Evolutionary conservation across 2,888 invertebrate species (phyloP).

Genomic region (Tetheella fluctuosa): DNA sequence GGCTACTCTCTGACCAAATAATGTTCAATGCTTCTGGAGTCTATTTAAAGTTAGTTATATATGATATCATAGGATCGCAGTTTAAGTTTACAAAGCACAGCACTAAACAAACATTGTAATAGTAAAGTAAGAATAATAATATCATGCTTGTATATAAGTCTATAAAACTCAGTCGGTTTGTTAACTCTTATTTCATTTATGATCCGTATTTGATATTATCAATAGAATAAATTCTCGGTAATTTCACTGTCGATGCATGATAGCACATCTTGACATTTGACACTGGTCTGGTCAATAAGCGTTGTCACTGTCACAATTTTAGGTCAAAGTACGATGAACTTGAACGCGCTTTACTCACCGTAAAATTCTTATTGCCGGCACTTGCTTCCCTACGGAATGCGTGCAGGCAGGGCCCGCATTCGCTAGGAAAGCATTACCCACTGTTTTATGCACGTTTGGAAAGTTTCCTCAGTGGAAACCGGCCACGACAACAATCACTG

Average conservation of each 20-base stretch:
- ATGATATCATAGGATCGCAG: too few relatives aligned
- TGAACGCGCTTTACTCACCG: constrained; percentile 80
- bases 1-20: too few relatives aligned
- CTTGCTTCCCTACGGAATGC: constrained; percentile 82
- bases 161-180: too few relatives aligned
- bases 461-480: constrained; percentile 81
- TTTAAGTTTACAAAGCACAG: too few relatives aligned
- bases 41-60: too few relatives aligned
- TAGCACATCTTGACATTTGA: constrained; percentile 60
- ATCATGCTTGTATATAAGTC: too few relatives aligned
- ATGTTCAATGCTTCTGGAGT: too few relatives aligned
- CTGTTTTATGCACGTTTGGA: constrained; percentile 82
- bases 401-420: constrained; percentile 80
- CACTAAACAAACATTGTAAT: too few relatives aligned
- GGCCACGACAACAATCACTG: constrained; percentile 83
- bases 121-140: too few relatives aligned
- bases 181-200: background rate
- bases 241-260: constrained; percentile 34
- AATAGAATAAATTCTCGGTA: constrained; percentile 36
- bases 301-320: constrained; percentile 58
- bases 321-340: constrained; percentile 83
- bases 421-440: constrained; percentile 81
- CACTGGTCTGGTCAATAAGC: constrained; percentile 47
- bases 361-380: constrained; percentile 82
- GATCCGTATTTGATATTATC: constrained; percentile 20